phyloP scores from a whole-genome alignment of 2,113 vertebrate genomes.

The Procavia capensis region DNA sequence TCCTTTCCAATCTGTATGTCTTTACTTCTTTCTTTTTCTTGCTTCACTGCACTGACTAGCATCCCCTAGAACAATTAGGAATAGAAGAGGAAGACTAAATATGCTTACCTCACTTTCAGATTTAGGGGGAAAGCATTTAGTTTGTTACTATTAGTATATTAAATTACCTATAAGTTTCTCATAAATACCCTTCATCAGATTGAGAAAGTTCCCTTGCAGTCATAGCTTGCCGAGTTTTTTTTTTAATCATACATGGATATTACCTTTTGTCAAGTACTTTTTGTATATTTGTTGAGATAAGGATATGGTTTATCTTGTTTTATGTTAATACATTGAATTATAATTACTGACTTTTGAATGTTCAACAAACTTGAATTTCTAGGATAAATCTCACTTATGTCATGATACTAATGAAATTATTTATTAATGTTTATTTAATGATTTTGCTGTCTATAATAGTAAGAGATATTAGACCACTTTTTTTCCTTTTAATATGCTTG shows the following conservation, averaged over 20 bases:
- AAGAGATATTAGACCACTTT: background rate
- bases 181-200: background rate
- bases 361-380: background rate
- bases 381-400: background rate
- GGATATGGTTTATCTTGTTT: background rate
- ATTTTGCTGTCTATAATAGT: background rate
- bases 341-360: background rate
- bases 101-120: background rate
- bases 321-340: background rate
- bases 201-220: background rate
- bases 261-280: background rate
- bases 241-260: no score
- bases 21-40: background rate
- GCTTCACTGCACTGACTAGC: background rate
- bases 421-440: slow-evolving; percentile 10
- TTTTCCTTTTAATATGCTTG: background rate
- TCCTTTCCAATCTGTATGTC: background rate
- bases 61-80: background rate
- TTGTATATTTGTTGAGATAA: background rate
- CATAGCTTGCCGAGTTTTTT: background rate
- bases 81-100: background rate
- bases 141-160: background rate
- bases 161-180: background rate
- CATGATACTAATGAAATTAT: background rate
- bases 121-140: background rate